These are phyloP conservation scores for Platynereis dumerilii DNA, from an alignment of 2,888 invertebrate species.

Conservation along the genomic window DNA sequence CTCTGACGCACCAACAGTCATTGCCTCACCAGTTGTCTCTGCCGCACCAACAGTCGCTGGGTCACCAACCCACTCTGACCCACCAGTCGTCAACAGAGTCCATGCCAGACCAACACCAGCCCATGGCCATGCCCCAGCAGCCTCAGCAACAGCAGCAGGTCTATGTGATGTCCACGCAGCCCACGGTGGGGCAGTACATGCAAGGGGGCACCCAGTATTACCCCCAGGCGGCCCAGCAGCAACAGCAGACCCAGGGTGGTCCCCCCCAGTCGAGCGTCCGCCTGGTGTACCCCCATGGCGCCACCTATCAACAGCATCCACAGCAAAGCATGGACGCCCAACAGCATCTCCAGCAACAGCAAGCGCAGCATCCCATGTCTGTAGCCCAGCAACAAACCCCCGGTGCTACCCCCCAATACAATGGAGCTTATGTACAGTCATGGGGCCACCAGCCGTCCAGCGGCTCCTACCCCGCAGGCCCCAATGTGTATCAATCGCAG, in stretches of 20 bases:
- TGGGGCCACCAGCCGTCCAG: slow-evolving; percentile 9
- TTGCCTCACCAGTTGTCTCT: neutral
- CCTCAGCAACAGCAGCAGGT: slow-evolving; percentile 21
- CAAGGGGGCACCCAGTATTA: slow-evolving; percentile 3
- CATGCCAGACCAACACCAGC: slow-evolving; percentile 6
- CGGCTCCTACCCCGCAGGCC: slow-evolving; percentile 3
- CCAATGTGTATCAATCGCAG: slow-evolving; percentile 14
- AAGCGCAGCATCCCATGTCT: slow-evolving; percentile 1
- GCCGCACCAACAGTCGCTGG: neutral
- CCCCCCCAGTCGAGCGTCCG: no score
- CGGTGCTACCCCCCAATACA: slow-evolving; percentile 10
- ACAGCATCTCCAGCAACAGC: neutral
- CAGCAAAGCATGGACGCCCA: neutral
- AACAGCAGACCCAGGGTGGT: no score
- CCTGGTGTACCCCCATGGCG: neutral
- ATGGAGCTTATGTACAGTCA: slow-evolving; percentile 31
- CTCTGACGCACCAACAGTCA: slow-evolving; percentile 15
- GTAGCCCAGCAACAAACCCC: slow-evolving; percentile 3
- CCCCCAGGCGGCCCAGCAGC: slow-evolving; percentile 16
- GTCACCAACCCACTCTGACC: slow-evolving; percentile 7
- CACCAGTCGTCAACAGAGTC: slow-evolving; percentile 21
- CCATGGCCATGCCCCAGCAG: neutral
- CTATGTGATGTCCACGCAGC: slow-evolving; percentile 17
- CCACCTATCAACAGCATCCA: slow-evolving; percentile 9
- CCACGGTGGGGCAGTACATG: slow-evolving; percentile 2